A percentile compares a stretch with the other conserved stretches of the same genome.
These are phyloP conservation scores for Antennarius striatus DNA, from an alignment of 2,113 vertebrate species.

Conservation along the genomic window DNA sequence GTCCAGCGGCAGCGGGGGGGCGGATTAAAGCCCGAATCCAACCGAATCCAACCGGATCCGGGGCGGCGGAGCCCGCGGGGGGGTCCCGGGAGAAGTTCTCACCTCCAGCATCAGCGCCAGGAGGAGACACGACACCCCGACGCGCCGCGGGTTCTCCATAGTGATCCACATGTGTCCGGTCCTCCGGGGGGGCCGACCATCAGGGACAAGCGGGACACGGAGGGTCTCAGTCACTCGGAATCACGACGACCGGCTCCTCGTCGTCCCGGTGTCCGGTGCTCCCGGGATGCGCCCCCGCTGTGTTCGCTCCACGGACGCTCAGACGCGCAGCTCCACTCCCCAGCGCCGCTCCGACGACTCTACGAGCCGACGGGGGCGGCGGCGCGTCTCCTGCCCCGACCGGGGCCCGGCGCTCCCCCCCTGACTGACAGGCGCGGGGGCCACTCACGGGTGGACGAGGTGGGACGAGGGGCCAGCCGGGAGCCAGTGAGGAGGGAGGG, in stretches of 20 bases:
- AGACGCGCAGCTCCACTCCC: constrained; percentile 49
- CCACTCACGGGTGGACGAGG: constrained; percentile 57
- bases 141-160: constrained; percentile 59
- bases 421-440: constrained; percentile 46
- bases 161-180: constrained; percentile 80
- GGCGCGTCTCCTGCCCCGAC: constrained; percentile 42
- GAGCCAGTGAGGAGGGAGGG: constrained; percentile 58
- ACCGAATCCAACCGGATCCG: too few species aligned
- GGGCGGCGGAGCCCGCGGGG: too few species aligned
- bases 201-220: constrained; percentile 36
- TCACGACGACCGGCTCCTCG: too few species aligned
- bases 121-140: constrained; percentile 66
- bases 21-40: too few species aligned
- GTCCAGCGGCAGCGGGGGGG: too few species aligned
- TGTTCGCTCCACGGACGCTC: constrained; percentile 58
- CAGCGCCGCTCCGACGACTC: constrained; percentile 57
- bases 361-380: constrained; percentile 47
- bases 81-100: too few species aligned
- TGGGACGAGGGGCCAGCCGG: background rate
- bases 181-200: constrained; percentile 63
- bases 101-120: constrained; percentile 74
- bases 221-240: constrained; percentile 38
- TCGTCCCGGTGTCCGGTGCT: constrained; percentile 33
- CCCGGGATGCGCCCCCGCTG: constrained; percentile 44
- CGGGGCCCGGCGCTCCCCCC: constrained; percentile 5